Evolutionary conservation across 2,113 vertebrate genomes (phyloP), one percentile per base, ranked within the genome.

Genomic region (Noturus placidus): DNA sequence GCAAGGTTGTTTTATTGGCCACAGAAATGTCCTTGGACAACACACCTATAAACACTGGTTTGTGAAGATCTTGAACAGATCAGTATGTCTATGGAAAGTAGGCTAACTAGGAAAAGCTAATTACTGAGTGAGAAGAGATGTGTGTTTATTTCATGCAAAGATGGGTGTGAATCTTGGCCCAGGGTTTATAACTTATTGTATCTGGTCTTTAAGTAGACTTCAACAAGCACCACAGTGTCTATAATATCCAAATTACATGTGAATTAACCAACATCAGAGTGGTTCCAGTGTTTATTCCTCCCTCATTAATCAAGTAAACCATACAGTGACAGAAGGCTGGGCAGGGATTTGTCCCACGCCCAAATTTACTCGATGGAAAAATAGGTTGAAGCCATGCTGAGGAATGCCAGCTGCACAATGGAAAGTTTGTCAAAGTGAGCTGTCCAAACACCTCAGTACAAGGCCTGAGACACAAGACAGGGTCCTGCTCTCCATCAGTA

Each of bases 381-480:
- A 86, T 50, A 82, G 54, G 61, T n/a, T 78, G 57, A 77, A 87
- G 77, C 82, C 78, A 74, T 42, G 30, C 46, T 84, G 85, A 88
- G 57, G 46, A 59, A 80, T 87, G 52, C 70, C 82, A 90, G 85
- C 85, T 70, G 85, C 76, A 74, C 87, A 59, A 54, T 89, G 87
- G 82, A 90, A 88, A 90, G 69, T 87, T 88, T 86, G 89, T 90
- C 82, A 67, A 74, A 84, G 56, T 52, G 69, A 56, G 54, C 84
- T 90, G 89, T 90, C 89, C 82, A 90, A 88, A 90, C 89, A 90
- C 74, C 87, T 88, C 82, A 85, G 87, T 88, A 87, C 85, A 87
- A 87, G 52, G 35, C n/a, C 72, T 27, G 72, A 87, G 82, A 90
- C 85, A 87, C 87, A 89, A 89, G 79, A 57, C 69, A 84, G 87